A percentile compares a stretch with the other conserved stretches of the same genome.
phyloP scores from a whole-genome alignment of 2,113 vertebrate species.

The Sapajus apella region DNA sequence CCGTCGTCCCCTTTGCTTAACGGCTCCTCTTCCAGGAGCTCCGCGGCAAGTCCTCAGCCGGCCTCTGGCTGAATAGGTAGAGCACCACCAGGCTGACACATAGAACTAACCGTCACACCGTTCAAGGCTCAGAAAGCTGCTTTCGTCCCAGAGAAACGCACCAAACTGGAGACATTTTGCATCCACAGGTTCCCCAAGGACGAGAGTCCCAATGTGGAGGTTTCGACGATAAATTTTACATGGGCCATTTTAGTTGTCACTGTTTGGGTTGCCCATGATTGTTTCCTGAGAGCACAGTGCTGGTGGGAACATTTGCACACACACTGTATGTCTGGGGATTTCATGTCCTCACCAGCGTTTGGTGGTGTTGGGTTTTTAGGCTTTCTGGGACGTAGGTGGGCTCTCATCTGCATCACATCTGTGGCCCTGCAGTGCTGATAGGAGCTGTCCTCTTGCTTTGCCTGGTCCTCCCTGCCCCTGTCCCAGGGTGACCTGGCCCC shows the following conservation, averaged over 20 bases:
- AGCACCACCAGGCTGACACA: neutral
- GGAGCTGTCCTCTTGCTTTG: neutral
- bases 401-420: neutral
- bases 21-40: neutral
- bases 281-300: neutral
- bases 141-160: neutral
- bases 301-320: neutral
- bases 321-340: no score
- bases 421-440: neutral
- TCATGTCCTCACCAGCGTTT: rapidly evolving
- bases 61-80: neutral
- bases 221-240: neutral
- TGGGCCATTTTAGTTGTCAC: neutral
- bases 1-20: neutral
- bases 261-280: neutral
- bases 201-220: neutral
- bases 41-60: no score
- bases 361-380: neutral
- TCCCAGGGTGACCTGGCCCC: no score
- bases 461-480: neutral
- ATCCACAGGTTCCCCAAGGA: no score
- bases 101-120: rapidly evolving
- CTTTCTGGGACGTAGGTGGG: neutral
- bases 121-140: neutral
- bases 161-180: neutral